These are phyloP conservation scores for Clarias magur DNA, from an alignment of 2,113 vertebrate genomes.

Conservation along the genomic window DNA sequence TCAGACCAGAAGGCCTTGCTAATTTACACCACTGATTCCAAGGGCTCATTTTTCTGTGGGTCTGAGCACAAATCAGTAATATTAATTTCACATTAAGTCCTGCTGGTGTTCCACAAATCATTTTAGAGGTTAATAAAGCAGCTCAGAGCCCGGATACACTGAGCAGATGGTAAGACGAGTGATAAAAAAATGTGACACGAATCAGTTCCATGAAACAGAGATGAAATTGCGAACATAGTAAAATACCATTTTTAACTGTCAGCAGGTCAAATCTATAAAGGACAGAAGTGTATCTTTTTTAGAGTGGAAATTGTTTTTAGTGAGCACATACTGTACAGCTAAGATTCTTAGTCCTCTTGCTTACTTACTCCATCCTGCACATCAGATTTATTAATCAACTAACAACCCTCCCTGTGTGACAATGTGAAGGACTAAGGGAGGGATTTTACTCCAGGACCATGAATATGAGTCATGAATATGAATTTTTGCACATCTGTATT, in stretches of 20 bases:
- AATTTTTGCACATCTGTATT: neutral
- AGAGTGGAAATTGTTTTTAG: neutral
- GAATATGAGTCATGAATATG: neutral
- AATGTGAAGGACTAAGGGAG: neutral
- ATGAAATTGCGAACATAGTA: conserved; percentile 3
- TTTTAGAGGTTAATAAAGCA: conserved; percentile 12
- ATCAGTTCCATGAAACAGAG: conserved; percentile 1
- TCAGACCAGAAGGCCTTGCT: neutral
- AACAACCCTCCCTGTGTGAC: neutral
- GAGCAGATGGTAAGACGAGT: conserved; percentile 20
- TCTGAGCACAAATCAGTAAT: neutral
- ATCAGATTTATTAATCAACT: neutral
- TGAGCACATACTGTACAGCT: neutral
- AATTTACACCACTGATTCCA: neutral
- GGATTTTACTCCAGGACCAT: neutral
- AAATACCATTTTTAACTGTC: neutral
- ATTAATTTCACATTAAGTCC: neutral
- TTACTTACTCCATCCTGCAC: neutral
- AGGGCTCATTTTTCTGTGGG: neutral
- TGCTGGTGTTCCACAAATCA: conserved; percentile 10
- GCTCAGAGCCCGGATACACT: neutral
- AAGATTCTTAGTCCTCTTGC: neutral
- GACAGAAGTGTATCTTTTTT: neutral
- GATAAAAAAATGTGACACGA: neutral
- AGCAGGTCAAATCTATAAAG: neutral